Conservation (phyloP, 1,140 invertebrate genomes). For the Druon quercuslanigerum region DNA sequence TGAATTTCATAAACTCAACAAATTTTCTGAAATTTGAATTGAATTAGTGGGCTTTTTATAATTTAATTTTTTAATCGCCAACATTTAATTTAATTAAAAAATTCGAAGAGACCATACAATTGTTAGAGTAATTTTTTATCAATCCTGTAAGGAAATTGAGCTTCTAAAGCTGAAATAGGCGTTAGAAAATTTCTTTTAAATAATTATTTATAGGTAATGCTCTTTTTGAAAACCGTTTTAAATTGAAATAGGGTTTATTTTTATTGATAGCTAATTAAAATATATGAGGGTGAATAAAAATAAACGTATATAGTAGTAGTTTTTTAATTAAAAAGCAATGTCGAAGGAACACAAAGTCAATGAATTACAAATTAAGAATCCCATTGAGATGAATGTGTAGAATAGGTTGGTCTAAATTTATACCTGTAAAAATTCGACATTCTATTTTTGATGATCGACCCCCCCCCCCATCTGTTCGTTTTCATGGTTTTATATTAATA, state of each 20-base stretch:
- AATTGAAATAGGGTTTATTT: constrained; percentile 11
- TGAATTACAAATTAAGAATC: not conserved
- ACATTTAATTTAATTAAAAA: not conserved
- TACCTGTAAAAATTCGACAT: no score
- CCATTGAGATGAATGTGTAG: not conserved
- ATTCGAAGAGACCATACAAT: not conserved
- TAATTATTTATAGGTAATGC: not conserved
- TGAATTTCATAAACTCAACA: no score
- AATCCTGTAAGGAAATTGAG: constrained; percentile 41
- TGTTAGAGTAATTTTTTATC: constrained; percentile 25
- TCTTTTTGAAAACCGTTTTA: constrained; percentile 27
- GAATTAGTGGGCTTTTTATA: not conserved
- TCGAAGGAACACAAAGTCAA: not conserved
- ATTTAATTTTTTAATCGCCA: not conserved
- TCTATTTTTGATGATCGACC: no score
- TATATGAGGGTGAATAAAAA: no score
- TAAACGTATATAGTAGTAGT: no score
- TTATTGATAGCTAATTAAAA: not conserved
- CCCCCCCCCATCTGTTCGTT: no score
- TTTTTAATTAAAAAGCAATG: not conserved
- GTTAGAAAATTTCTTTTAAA: not conserved
- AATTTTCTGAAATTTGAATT: not conserved
- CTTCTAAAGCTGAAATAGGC: constrained; percentile 11
- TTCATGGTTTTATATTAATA: no score
- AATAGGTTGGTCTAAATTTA: no score